phyloP scores from a whole-genome alignment of 2,888 invertebrate genomes.

The Philereme vetulata region DNA sequence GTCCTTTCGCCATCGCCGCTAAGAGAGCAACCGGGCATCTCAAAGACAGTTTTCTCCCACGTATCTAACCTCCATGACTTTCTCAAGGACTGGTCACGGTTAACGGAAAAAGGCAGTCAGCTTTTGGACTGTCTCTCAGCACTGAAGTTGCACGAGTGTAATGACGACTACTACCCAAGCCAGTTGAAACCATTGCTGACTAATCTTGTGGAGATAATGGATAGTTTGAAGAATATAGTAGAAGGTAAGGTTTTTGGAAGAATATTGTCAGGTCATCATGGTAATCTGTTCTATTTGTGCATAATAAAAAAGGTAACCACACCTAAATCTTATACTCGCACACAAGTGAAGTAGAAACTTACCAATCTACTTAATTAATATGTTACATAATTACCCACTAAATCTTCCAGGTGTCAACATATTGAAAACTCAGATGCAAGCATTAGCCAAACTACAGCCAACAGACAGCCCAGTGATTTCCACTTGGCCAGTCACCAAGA shows the following conservation, averaged over 20 bases:
- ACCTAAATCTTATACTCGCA: too few relatives aligned
- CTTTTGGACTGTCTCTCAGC: constrained; percentile 59
- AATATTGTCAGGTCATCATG: too few relatives aligned
- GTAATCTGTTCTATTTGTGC: too few relatives aligned
- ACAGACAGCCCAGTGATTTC: constrained; percentile 60
- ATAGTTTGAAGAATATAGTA: constrained; percentile 56
- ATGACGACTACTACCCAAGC: constrained; percentile 65
- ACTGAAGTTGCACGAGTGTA: constrained; percentile 64
- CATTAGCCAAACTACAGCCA: constrained; percentile 60
- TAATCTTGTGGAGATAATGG: constrained; percentile 54
- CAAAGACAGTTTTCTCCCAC: constrained; percentile 71
- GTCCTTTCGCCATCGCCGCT: constrained; percentile 61
- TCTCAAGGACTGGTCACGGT: constrained; percentile 61
- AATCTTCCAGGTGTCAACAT: constrained; percentile 55
- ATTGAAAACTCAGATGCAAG: constrained; percentile 59
- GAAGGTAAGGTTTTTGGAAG: constrained; percentile 51
- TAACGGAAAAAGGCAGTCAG: constrained; percentile 64
- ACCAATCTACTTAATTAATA: too few relatives aligned
- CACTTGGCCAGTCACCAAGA: constrained; percentile 64
- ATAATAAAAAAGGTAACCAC: too few relatives aligned
- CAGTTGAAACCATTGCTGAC: constrained; percentile 60
- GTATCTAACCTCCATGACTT: constrained; percentile 61
- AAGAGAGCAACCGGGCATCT: constrained; percentile 63
- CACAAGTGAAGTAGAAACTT: too few relatives aligned
- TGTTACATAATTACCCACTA: not conserved